Conservation (phyloP, 2,888 invertebrate genomes). For the Tipula helvola region DNA sequence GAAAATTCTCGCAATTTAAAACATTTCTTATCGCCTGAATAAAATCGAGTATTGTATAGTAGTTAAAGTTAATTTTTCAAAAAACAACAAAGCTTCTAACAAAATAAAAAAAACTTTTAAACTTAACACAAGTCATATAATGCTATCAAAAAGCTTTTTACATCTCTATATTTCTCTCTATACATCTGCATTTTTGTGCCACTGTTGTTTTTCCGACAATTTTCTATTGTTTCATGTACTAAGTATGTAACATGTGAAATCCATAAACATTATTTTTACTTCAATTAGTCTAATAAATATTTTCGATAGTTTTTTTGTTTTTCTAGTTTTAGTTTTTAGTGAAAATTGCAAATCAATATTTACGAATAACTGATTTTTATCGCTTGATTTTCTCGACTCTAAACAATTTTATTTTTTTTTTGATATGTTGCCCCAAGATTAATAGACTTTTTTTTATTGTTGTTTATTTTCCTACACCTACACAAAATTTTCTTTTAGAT, state of each 20-base stretch:
- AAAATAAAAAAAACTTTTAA: background rate
- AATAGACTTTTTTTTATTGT: background rate
- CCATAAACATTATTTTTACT: background rate
- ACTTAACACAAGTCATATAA: background rate
- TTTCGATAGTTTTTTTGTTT: background rate
- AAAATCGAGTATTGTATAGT: no score
- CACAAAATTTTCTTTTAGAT: constrained; percentile 36
- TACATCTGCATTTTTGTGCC: background rate
- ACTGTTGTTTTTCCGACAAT: background rate
- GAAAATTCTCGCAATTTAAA: no score
- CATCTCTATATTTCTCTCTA: background rate
- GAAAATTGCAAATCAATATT: background rate
- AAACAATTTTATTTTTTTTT: background rate
- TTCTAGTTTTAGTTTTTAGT: background rate
- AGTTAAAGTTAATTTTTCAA: no score
- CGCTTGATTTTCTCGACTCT: background rate
- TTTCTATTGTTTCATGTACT: background rate
- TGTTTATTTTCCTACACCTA: background rate
- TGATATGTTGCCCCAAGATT: background rate
- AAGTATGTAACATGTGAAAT: background rate
- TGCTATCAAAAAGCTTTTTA: background rate
- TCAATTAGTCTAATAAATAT: background rate
- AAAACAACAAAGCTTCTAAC: background rate
- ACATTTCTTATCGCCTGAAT: no score
- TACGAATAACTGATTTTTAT: background rate